phyloP scores from a whole-genome alignment of 2,113 vertebrate species.

The Seriola rivoliana region DNA sequence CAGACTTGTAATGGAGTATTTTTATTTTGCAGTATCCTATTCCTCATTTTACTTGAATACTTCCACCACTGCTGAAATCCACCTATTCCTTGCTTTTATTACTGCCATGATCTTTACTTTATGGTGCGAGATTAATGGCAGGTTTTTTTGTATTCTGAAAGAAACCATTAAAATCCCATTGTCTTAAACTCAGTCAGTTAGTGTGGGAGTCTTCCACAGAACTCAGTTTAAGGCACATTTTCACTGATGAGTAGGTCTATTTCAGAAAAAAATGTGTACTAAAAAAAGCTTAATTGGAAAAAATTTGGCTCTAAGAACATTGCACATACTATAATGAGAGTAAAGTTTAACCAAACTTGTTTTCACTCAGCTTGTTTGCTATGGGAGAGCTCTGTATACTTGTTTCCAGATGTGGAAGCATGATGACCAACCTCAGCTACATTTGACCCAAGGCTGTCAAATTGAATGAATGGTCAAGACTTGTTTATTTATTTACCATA shows the following conservation, averaged over 20 bases:
- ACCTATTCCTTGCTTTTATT: background rate
- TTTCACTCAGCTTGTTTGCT: background rate
- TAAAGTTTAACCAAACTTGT: background rate
- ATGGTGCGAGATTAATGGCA: background rate
- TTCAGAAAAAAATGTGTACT: background rate
- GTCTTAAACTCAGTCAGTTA: background rate
- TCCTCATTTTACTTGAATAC: background rate
- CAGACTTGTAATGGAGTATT: background rate
- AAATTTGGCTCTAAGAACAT: background rate
- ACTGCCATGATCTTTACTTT: background rate
- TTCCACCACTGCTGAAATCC: background rate
- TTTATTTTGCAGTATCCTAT: background rate
- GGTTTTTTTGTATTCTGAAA: background rate
- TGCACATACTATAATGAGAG: background rate
- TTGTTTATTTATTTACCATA: background rate
- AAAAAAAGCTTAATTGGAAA: background rate
- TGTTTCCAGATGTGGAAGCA: conserved; percentile 41
- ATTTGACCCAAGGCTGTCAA: background rate
- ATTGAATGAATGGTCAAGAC: background rate
- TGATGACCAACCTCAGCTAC: conserved; percentile 8
- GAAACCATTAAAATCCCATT: background rate
- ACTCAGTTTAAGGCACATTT: background rate
- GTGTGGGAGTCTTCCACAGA: background rate
- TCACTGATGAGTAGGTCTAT: background rate
- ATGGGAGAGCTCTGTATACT: too few relatives aligned